phyloP scores from a whole-genome alignment of 1,140 invertebrate species.

The Drosophila funebris region DNA sequence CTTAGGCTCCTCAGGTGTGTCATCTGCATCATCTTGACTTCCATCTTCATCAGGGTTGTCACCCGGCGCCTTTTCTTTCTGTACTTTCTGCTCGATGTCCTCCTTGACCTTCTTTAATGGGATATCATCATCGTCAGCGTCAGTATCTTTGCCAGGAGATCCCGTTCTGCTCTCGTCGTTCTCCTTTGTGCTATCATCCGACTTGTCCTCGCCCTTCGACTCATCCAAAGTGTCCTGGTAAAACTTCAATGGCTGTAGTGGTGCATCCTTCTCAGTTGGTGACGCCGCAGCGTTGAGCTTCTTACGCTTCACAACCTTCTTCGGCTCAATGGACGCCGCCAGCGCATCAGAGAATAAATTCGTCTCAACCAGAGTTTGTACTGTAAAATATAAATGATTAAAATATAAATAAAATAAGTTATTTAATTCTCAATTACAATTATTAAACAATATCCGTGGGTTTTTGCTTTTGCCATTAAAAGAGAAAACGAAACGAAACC shows the following conservation, averaged over 20 bases:
- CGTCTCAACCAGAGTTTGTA: constrained; percentile 92
- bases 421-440: not conserved
- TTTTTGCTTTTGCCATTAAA: constrained; percentile 53
- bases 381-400: constrained; percentile 85
- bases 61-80: constrained; percentile 55
- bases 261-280: constrained; percentile 85
- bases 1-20: constrained; percentile 47
- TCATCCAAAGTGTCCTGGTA: constrained; percentile 95
- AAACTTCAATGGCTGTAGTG: constrained; percentile 89
- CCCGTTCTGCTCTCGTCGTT: constrained; percentile 53
- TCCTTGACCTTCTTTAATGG: constrained; percentile 81
- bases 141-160: constrained; percentile 71
- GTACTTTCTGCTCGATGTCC: constrained; percentile 76
- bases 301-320: constrained; percentile 90
- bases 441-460: constrained; percentile 7
- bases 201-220: constrained; percentile 85
- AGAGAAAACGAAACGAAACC: not conserved
- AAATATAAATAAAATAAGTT: not conserved
- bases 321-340: constrained; percentile 88
- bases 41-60: constrained; percentile 35
- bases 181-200: constrained; percentile 84
- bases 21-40: constrained; percentile 58
- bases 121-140: constrained; percentile 78
- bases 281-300: constrained; percentile 86
- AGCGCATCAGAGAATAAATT: constrained; percentile 96